A percentile compares a stretch with the other conserved stretches of the same genome.
Evolutionary conservation across 2,797 vertebrate species (phyloP).

Genomic region (Falco peregrinus): DNA sequence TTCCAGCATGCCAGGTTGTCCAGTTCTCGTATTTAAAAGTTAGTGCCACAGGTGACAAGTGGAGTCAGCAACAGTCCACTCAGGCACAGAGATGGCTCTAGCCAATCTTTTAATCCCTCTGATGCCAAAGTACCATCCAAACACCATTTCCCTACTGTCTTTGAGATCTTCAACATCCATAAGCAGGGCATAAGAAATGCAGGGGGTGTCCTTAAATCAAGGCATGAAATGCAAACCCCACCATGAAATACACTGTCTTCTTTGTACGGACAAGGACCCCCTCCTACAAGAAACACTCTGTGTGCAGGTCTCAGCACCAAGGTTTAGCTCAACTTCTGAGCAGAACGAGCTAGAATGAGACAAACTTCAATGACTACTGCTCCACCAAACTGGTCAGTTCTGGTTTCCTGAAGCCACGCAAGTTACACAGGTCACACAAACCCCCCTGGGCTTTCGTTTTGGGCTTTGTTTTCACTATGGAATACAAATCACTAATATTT

Average conservation of each 20-base stretch:
- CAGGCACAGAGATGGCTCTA: neutral
- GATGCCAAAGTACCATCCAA: neutral
- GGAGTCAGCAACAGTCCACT: neutral
- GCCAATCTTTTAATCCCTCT: neutral
- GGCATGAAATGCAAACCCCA: neutral
- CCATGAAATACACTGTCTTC: fast-evolving
- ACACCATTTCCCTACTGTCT: neutral
- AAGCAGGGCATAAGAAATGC: neutral
- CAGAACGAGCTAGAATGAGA: fast-evolving
- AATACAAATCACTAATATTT: neutral
- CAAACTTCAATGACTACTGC: neutral
- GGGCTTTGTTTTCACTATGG: neutral
- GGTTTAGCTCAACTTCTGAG: neutral
- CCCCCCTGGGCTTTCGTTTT: neutral
- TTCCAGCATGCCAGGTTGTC: neutral
- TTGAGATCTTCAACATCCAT: neutral
- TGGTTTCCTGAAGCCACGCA: neutral
- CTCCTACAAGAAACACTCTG: neutral
- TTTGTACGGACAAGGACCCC: neutral
- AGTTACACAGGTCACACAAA: neutral
- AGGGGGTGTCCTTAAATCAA: neutral
- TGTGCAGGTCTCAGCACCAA: neutral
- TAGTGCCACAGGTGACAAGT: neutral
- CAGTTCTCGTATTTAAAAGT: neutral
- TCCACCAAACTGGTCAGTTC: fast-evolving